Evolutionary conservation across 2,113 vertebrate genomes (phyloP), one percentile per base, ranked within the genome.

Genomic region (Microcebus tavaratra): DNA sequence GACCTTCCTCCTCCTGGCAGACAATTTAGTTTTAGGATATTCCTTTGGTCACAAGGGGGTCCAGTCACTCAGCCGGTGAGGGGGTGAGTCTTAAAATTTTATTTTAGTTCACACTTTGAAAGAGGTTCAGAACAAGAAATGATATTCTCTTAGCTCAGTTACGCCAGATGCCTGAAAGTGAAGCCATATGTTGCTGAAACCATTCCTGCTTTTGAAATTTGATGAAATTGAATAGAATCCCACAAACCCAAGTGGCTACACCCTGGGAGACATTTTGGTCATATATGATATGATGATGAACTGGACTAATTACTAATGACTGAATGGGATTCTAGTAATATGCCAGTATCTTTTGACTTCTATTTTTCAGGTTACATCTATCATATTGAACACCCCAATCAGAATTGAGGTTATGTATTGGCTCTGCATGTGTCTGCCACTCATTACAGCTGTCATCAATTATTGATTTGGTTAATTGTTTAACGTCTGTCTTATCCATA

Each of bases 381-480:
- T 80, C 48, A 18, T 34, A 42, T 42, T 55, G 2, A 53, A 13
- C 20, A 68, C 5, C 45, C 45, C 45, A 45, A 45, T 82, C 39
- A 72, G 61, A 39, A 45, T 34, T 57, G 63, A 72, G 72, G 10
- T 21, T 72, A 29, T 57, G 5, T 88, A 3, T 91, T 75, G 42
- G 70, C 88, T 97, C 31, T 42, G 81, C 59, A 27, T 25, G 11
- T 34, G 21, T 36, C 18, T 20, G 34, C n/a, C 8, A 15, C 53
- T 53, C 61, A 75, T 96, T 27, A 61, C 3, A 70, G 72, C 45
- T 59, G 34, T 29, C 42, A 53, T 79, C 85, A 48, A 78, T 84
- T 88, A 85, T 79, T 81, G 59, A 92, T 76, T 73, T 90, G 63
- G 36, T 67, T 92, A 48, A 78, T 55, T 93, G 45, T 75, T 95